phyloP scores from a whole-genome alignment of 2,888 invertebrate genomes.

The Orthosia gracilis region DNA sequence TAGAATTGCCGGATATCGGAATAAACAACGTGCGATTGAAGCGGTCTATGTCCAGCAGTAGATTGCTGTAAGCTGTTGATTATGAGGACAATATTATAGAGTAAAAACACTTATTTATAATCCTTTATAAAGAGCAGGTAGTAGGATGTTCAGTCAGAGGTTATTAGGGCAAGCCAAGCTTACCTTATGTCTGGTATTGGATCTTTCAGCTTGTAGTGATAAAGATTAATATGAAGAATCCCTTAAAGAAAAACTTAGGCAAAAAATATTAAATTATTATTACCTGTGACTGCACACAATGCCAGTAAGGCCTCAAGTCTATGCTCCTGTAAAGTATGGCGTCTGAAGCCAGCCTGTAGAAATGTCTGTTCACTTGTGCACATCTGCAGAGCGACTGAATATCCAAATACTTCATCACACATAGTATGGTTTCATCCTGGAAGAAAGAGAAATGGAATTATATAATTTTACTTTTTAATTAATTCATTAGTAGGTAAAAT shows the following conservation, averaged over 20 bases:
- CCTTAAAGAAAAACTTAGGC: not conserved
- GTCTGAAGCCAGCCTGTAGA: constrained; percentile 94
- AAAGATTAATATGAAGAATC: not conserved
- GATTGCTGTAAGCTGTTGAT: no score
- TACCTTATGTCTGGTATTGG: not conserved
- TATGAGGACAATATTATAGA: no score
- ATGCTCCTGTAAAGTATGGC: constrained; percentile 94
- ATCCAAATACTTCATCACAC: constrained; percentile 95
- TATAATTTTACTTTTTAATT: not conserved
- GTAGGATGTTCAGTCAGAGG: not conserved
- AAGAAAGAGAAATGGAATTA: constrained; percentile 71
- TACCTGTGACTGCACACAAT: constrained; percentile 92
- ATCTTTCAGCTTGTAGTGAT: not conserved
- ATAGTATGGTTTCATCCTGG: constrained; percentile 96
- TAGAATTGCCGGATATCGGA: no score
- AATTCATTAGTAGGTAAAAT: no score
- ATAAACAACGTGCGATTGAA: no score
- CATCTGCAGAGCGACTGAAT: constrained; percentile 94
- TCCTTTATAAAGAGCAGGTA: no score
- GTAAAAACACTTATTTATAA: no score
- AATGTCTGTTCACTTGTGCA: constrained; percentile 94
- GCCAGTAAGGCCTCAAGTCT: constrained; percentile 96
- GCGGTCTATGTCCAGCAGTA: no score
- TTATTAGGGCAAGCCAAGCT: not conserved
- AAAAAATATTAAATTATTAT: not conserved